These are phyloP conservation scores for Conops quadrifasciatus DNA, from an alignment of 2,888 invertebrate species.

Conservation along the genomic window DNA sequence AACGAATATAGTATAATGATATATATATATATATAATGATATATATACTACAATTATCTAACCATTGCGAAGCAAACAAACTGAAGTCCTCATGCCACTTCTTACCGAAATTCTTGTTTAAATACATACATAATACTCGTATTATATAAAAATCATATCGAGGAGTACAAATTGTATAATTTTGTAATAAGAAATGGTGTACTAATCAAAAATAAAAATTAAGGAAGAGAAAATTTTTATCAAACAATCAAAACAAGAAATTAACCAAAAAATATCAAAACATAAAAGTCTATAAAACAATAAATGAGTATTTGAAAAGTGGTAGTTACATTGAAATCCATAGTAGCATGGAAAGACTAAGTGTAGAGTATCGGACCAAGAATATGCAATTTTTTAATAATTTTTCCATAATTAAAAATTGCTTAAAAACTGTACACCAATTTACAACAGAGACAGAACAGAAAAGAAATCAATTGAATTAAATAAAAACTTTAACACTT, in stretches of 20 bases:
- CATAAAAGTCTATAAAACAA: neutral
- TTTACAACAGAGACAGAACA: no score
- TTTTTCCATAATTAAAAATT: conserved; percentile 11
- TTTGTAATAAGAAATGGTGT: neutral
- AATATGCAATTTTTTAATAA: conserved; percentile 22
- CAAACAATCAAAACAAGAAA: neutral
- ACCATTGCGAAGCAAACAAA: neutral
- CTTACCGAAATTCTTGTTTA: neutral
- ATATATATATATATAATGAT: no score
- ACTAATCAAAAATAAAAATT: neutral
- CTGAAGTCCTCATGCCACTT: neutral
- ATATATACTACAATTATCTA: no score
- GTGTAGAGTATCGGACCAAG: conserved; percentile 37
- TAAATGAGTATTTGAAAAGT: no score
- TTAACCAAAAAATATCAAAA: neutral
- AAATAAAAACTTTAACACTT: neutral
- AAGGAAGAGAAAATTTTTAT: neutral
- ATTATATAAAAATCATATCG: conserved; percentile 25
- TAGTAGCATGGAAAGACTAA: conserved; percentile 16
- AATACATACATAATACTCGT: no score
- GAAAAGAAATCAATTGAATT: neutral
- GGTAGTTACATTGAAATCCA: neutral
- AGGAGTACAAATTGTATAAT: conserved; percentile 25
- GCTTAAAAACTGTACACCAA: conserved; percentile 22
- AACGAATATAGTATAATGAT: no score